Percentiles rank a stretch among this genome's conserved stretches.
Conservation (phyloP, 2,888 invertebrate genomes). For the Molorchus minor region DNA sequence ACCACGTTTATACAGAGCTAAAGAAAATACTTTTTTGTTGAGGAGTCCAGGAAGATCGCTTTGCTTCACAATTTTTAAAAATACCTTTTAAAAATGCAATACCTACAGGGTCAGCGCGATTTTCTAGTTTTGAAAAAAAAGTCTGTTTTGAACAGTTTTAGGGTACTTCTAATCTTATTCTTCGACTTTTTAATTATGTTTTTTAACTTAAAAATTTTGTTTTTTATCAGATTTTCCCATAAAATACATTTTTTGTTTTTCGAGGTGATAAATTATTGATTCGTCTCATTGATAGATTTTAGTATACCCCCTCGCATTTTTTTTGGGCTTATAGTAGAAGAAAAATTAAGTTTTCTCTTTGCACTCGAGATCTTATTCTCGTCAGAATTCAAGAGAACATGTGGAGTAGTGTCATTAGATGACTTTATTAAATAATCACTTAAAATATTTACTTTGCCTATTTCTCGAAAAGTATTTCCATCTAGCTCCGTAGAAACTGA, state of each 20-base stretch:
- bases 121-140: background rate
- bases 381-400: too few relatives aligned
- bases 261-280: background rate
- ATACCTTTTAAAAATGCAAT: background rate
- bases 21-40: conserved; percentile 24
- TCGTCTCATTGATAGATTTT: background rate
- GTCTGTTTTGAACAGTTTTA: background rate
- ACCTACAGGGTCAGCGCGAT: background rate
- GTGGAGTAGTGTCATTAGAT: too few relatives aligned
- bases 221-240: background rate
- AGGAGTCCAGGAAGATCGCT: conserved; percentile 14
- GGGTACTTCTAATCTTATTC: too few relatives aligned
- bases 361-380: too few relatives aligned
- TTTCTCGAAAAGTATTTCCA: background rate
- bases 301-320: background rate
- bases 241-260: background rate
- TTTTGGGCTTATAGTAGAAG: too few relatives aligned
- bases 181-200: too few relatives aligned
- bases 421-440: background rate
- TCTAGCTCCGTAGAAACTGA: too few relatives aligned
- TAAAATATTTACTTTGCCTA: background rate
- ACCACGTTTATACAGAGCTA: conserved; percentile 24
- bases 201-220: too few relatives aligned
- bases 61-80: background rate
- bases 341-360: too few relatives aligned